Percentiles rank a stretch among this genome's conserved stretches.
These are phyloP conservation scores for Thalassarche chlororhynchos DNA, from an alignment of 2,113 vertebrate genomes.

Conservation along the genomic window DNA sequence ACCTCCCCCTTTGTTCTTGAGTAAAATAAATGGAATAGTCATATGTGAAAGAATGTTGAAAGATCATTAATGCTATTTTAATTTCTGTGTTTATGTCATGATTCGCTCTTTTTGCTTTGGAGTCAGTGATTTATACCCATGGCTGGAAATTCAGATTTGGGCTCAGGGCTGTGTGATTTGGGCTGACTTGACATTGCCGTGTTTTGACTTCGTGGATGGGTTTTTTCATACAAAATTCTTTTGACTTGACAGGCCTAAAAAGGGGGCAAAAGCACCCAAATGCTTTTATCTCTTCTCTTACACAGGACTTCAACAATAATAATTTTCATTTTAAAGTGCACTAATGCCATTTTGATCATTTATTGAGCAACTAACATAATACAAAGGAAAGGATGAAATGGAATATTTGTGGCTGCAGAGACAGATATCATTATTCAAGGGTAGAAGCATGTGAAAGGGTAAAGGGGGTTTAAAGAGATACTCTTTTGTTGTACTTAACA, in stretches of 20 bases:
- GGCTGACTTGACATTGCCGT: not conserved
- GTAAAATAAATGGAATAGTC: not conserved
- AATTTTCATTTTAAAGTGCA: slow-evolving; percentile 46
- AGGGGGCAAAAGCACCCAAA: not conserved
- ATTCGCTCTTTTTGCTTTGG: not conserved
- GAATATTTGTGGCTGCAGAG: slow-evolving; percentile 61
- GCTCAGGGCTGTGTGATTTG: not conserved
- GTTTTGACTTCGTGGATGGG: not conserved
- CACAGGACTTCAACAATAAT: slow-evolving; percentile 15
- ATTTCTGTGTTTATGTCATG: not conserved
- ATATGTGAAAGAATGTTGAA: not conserved
- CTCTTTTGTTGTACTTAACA: slow-evolving; percentile 74
- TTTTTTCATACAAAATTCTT: not conserved
- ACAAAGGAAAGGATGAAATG: slow-evolving; percentile 43
- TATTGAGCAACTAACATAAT: slow-evolving; percentile 4
- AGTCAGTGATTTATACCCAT: not conserved
- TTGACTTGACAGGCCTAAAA: not conserved
- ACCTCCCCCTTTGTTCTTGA: not conserved
- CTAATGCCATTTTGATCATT: slow-evolving; percentile 48
- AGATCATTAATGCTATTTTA: not conserved
- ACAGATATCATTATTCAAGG: slow-evolving; percentile 71
- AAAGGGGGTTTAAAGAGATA: slow-evolving; percentile 73
- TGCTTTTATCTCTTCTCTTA: slow-evolving; percentile 24
- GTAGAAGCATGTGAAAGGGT: slow-evolving; percentile 67
- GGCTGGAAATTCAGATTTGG: not conserved